Base-by-base conservation (phyloP, 1,140 invertebrate genomes). In the Platyura marginata region DNA sequence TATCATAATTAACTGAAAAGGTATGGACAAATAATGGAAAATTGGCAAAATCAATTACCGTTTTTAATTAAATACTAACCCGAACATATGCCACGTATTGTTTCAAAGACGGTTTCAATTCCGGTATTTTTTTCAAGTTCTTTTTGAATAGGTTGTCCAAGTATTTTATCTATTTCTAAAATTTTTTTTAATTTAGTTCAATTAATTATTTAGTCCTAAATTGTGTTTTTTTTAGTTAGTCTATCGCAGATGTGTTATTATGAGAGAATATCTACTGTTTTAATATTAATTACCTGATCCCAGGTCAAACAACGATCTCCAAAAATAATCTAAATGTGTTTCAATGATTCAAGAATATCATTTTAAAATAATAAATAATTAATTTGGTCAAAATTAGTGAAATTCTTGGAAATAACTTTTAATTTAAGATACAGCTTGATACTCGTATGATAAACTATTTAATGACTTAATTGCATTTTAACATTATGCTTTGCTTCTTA, bases 141-240 rank as follows among this genome's bases (percentile, higher is more conserved):
- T 32, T 52, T 50, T 56, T 74, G 73, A 43, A 76, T 72, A 36
- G 73, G 72, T 48, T 66, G 65, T 19, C 75, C 75, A 23, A 77
- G 54, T 23, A 77, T 57, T 45, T 70, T 65, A 51, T 75, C 72
- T 20, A 74, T 67, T 55, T 74, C 75, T 75, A 51, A 6, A 62
- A 19, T 16, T 23, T 41, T 34, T 21, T 35, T 34, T 42, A 34
- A 34, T 33, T 20, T 4, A 18, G 11, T 42, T 13, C 9, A 9
- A 15, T 15, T 10, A 15, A 35, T 8, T 8, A 5, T 10, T 10
- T 35, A 10, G 34, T 35, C 8, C 8, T 35, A 10, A 35, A 35
- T 8, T 8, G 9, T 9, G 15, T 29, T 29, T 8, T 29, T 29
- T 29, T 29, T 29, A 29, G 13, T 29, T 29, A 13, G 25, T 29